Evolutionary conservation across 2,797 vertebrate species (phyloP).

Genomic region (Poeciliopsis paucimaculata): DNA sequence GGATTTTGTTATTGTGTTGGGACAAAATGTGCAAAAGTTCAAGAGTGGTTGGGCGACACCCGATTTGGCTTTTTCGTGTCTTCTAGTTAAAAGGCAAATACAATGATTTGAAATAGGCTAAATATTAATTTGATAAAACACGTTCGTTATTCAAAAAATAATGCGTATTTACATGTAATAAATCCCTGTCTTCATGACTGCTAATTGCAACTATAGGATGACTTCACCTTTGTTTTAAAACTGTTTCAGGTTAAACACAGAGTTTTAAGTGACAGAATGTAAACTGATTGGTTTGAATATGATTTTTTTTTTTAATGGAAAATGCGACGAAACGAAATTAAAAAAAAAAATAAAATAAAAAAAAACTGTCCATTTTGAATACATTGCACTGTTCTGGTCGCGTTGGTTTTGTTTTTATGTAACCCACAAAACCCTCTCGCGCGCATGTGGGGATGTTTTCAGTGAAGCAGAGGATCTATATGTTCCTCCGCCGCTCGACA

Average conservation of each 20-base stretch:
- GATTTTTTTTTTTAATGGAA: background rate
- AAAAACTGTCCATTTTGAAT: background rate
- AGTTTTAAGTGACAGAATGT: background rate
- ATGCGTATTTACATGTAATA: background rate
- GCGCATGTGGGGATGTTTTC: background rate
- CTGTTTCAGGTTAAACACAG: background rate
- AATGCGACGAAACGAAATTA: background rate
- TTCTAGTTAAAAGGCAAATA: background rate
- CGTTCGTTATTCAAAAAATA: background rate
- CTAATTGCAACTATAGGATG: background rate
- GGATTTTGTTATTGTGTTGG: background rate
- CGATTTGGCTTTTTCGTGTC: background rate
- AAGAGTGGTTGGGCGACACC: too few relatives aligned
- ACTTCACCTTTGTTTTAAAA: background rate
- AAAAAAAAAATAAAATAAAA: too few relatives aligned
- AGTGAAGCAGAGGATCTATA: background rate
- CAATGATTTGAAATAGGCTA: background rate
- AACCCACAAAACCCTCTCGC: background rate
- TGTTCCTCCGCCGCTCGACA: conserved; percentile 7
- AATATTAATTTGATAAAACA: background rate
- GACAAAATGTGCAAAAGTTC: too few relatives aligned
- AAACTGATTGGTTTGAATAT: background rate
- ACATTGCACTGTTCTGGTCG: background rate
- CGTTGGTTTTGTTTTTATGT: background rate
- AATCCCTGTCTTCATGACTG: background rate